Evolutionary conservation across 2,888 invertebrate species (phyloP).

Genomic region (Thera britannica): DNA sequence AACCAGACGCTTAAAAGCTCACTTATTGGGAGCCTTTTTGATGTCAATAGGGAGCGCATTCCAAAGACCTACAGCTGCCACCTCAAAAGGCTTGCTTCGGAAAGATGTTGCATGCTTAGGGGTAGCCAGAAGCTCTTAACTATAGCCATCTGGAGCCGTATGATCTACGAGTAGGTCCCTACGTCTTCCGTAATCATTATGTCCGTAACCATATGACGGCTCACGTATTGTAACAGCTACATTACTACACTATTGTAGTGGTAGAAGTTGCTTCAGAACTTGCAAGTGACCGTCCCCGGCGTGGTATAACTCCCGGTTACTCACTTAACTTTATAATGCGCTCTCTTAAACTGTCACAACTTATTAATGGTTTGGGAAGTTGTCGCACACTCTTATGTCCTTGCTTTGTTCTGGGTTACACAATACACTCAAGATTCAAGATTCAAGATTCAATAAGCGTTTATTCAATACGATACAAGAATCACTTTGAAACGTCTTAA

Average conservation of each 20-base stretch:
- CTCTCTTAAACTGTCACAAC: constrained; percentile 42
- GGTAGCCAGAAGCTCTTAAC: too few relatives aligned
- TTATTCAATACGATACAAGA: too few relatives aligned
- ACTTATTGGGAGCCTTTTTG: too few relatives aligned
- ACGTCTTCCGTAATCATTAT: neutral
- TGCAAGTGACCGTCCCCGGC: constrained; percentile 32
- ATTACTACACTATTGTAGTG: constrained; percentile 9
- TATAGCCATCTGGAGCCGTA: neutral
- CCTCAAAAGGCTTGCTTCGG: too few relatives aligned
- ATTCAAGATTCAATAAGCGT: too few relatives aligned
- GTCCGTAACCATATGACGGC: neutral
- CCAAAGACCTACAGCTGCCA: too few relatives aligned
- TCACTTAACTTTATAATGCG: constrained; percentile 40
- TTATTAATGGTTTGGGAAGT: constrained; percentile 33
- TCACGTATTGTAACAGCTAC: neutral
- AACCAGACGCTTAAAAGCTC: too few relatives aligned
- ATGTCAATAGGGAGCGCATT: too few relatives aligned
- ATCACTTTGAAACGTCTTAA: too few relatives aligned
- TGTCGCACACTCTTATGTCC: constrained; percentile 19
- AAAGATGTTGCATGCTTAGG: too few relatives aligned
- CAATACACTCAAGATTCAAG: too few relatives aligned
- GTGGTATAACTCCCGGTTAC: constrained; percentile 33
- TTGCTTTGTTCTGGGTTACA: constrained; percentile 17
- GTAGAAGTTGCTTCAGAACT: constrained; percentile 15
- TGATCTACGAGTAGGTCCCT: neutral